Percentiles rank a stretch among this genome's conserved stretches.
These are phyloP conservation scores for Achlya flavicornis DNA, from an alignment of 2,888 invertebrate species.

Conservation along the genomic window DNA sequence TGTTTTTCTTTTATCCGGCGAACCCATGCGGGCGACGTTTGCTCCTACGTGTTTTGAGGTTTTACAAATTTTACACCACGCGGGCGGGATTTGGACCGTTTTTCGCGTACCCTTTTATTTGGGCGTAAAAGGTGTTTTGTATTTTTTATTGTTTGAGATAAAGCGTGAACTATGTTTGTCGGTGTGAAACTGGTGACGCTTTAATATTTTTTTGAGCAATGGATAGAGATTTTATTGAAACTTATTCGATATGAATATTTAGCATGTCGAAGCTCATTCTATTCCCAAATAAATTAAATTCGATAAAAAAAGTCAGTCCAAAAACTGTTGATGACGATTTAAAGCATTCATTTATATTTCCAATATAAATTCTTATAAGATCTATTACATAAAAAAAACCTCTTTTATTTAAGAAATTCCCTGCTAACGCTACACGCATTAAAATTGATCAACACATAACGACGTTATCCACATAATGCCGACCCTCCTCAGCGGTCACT, in stretches of 20 bases:
- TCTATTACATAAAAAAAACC: neutral
- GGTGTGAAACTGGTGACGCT: neutral
- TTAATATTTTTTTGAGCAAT: too few species aligned
- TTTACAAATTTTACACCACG: conserved; percentile 24
- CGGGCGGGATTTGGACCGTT: conserved; percentile 17
- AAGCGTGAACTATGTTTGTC: neutral
- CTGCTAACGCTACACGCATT: conserved; percentile 65
- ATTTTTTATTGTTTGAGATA: neutral
- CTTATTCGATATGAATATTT: too few species aligned
- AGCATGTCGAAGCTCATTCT: neutral
- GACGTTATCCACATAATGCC: conserved; percentile 80
- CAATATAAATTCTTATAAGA: too few species aligned
- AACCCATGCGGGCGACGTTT: conserved; percentile 45
- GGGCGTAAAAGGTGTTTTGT: neutral
- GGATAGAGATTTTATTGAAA: too few species aligned
- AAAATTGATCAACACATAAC: conserved; percentile 84
- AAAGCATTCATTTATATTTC: too few species aligned
- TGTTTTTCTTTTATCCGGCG: conserved; percentile 59
- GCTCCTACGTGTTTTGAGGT: conserved; percentile 23
- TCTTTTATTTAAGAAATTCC: conserved; percentile 9
- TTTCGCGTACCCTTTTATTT: neutral
- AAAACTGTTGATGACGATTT: too few species aligned
- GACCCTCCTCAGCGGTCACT: conserved; percentile 83
- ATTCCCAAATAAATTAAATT: neutral
- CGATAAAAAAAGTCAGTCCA: too few species aligned